Percentiles rank a stretch among this genome's conserved stretches.
These are phyloP conservation scores for Bathynomus jamesi DNA, from an alignment of 1,140 invertebrate species.

Conservation along the genomic window DNA sequence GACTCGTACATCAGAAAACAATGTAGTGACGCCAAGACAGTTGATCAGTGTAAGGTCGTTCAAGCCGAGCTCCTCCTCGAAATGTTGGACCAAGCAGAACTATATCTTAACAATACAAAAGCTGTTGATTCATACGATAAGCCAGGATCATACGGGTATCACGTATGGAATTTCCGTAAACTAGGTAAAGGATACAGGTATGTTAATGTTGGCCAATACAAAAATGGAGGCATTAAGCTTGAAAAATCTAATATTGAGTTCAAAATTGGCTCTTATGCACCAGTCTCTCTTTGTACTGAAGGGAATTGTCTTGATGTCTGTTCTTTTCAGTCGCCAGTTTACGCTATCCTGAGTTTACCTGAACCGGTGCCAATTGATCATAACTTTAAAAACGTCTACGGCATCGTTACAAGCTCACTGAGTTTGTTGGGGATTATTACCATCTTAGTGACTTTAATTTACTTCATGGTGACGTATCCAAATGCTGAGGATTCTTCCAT, in stretches of 20 bases:
- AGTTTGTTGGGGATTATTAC: conserved; percentile 40
- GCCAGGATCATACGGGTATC: conserved; percentile 37
- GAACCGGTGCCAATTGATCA: conserved; percentile 38
- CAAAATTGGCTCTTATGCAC: conserved; percentile 24
- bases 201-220: conserved; percentile 37
- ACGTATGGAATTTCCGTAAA: conserved; percentile 40
- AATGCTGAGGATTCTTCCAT: conserved; percentile 46
- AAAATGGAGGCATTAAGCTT: conserved; percentile 40
- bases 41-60: conserved; percentile 31
- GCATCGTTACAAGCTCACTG: conserved; percentile 39
- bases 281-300: conserved; percentile 39
- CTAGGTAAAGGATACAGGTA: conserved; percentile 38
- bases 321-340: conserved; percentile 38
- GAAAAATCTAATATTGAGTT: conserved; percentile 30
- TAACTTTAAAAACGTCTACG: conserved; percentile 46
- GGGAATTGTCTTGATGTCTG: conserved; percentile 39
- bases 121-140: conserved; percentile 40
- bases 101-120: conserved; percentile 34
- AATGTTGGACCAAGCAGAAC: conserved; percentile 19
- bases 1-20: conserved; percentile 39
- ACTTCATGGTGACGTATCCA: conserved; percentile 47
- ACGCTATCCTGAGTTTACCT: conserved; percentile 41
- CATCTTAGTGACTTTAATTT: conserved; percentile 45
- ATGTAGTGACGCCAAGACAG: conserved; percentile 35
- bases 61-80: conserved; percentile 32